Conservation (phyloP, 30 jellyfish, hydroid and myxozoan species). For the Turritopsis rubra region DNA sequence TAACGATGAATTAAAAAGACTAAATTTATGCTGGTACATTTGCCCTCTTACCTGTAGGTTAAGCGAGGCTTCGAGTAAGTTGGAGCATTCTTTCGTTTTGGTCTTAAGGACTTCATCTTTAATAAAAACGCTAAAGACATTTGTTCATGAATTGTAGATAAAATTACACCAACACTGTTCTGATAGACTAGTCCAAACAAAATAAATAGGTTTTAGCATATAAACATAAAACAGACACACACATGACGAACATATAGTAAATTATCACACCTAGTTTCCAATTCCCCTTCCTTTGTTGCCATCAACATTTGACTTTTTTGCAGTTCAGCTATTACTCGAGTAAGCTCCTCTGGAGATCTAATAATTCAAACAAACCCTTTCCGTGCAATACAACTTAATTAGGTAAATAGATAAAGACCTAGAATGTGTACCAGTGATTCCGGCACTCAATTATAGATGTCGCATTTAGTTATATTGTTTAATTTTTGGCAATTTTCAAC, state of each 20-base stretch:
- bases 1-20: too few relatives aligned
- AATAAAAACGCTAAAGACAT: background rate
- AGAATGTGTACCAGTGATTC: too few relatives aligned
- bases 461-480: too few relatives aligned
- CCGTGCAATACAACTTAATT: too few relatives aligned
- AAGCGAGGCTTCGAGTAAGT: background rate
- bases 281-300: conserved; percentile 48
- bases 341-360: conserved; percentile 69
- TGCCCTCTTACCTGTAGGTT: background rate
- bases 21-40: too few relatives aligned
- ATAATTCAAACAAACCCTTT: background rate
- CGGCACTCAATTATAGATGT: too few relatives aligned
- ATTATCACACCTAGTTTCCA: conserved; percentile 48
- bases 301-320: conserved; percentile 55
- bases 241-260: background rate
- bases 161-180: too few relatives aligned
- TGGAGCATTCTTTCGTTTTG: background rate
- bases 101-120: background rate
- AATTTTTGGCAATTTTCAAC: too few relatives aligned
- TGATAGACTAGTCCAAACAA: too few relatives aligned
- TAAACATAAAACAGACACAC: background rate
- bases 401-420: too few relatives aligned
- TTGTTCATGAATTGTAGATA: too few relatives aligned
- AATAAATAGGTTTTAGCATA: too few relatives aligned
- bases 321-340: conserved; percentile 63